Evolutionary conservation across 2,797 vertebrate genomes (phyloP).

Genomic region (Malurus splendens): DNA sequence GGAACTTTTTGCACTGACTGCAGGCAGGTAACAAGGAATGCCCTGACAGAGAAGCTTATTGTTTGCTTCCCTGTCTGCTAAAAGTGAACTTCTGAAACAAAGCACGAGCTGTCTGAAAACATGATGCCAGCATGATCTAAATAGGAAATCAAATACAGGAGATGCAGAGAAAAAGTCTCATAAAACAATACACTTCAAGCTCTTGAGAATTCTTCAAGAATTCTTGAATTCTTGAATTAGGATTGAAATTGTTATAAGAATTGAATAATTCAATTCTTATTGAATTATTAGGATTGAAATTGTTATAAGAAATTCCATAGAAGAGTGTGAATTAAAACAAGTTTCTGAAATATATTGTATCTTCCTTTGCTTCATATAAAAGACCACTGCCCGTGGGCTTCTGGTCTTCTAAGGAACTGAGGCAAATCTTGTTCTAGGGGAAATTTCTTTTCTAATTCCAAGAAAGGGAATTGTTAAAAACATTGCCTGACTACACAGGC

Average conservation of each 20-base stretch:
- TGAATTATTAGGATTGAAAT: neutral
- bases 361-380: neutral
- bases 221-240: no score
- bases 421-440: neutral
- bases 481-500: neutral
- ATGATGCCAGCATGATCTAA: neutral
- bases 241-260: neutral
- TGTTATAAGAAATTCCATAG: neutral
- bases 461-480: neutral
- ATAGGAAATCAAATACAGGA: neutral
- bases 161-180: rapidly evolving
- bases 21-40: neutral
- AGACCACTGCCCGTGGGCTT: neutral
- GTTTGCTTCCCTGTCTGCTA: neutral
- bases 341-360: neutral
- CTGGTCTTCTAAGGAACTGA: neutral
- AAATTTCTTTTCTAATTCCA: neutral
- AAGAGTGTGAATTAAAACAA: neutral
- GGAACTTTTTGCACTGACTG: neutral
- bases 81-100: neutral
- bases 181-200: neutral
- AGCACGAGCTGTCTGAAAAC: neutral
- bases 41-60: neutral
- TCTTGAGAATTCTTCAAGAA: neutral
- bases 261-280: no score